phyloP scores from a whole-genome alignment of 2,113 vertebrate genomes.

The western clawed frog (Xenopus tropicalis) region DNA sequence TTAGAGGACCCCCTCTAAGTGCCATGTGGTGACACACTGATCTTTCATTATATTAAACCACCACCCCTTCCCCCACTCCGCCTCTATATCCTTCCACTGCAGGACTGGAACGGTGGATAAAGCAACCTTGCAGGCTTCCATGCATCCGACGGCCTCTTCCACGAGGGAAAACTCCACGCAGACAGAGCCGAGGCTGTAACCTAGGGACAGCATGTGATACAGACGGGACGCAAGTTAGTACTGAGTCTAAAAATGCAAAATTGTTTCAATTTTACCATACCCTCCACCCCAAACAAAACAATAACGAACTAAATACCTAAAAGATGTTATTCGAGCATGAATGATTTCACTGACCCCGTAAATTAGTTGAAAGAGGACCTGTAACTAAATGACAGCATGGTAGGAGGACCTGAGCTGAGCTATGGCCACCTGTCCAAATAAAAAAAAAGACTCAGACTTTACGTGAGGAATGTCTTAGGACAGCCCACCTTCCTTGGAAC shows the following conservation, averaged over 20 bases:
- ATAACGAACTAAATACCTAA: constrained; percentile 34
- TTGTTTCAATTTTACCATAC: constrained; percentile 64
- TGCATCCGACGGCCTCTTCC: constrained; percentile 99
- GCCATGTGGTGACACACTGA: background rate
- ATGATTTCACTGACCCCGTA: background rate
- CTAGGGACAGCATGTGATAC: constrained; percentile 99
- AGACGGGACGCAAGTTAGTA: constrained; percentile 99
- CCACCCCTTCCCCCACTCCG: constrained; percentile 66
- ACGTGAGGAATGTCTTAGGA: too few species aligned
- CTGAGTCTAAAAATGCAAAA: constrained; percentile 65
- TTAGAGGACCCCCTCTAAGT: background rate
- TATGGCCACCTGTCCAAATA: too few species aligned
- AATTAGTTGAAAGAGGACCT: background rate
- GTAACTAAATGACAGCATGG: too few species aligned
- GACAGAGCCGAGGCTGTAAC: constrained; percentile 99
- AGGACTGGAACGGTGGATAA: constrained; percentile 94
- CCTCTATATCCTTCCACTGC: constrained; percentile 72
- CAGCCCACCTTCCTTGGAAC: too few species aligned
- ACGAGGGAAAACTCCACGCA: constrained; percentile 99
- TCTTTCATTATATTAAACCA: constrained; percentile 17
- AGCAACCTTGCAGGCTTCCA: constrained; percentile 99
- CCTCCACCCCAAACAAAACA: constrained; percentile 20
- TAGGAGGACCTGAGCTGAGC: too few species aligned
- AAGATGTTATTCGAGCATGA: background rate
- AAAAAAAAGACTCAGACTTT: too few species aligned